Evolutionary conservation across 2,888 invertebrate species (phyloP).

Genomic region (Parnassius smintheus): DNA sequence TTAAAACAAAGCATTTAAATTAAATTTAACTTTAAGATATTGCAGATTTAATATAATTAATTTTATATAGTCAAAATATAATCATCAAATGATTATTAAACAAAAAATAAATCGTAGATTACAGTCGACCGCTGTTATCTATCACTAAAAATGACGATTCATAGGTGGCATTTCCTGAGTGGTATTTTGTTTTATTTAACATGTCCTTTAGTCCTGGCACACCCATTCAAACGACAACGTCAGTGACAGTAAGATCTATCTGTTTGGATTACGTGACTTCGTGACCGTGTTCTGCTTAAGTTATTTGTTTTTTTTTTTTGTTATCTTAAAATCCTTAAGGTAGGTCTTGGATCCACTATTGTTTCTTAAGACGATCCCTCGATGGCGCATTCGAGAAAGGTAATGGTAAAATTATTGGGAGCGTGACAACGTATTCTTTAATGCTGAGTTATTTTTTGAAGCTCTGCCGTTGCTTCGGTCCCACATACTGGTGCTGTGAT

Average conservation of each 20-base stretch:
- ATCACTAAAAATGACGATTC: slow-evolving; percentile 38
- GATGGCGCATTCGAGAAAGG: slow-evolving; percentile 17
- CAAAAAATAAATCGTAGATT: not conserved
- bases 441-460: slow-evolving; percentile 27
- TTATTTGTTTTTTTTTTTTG: slow-evolving; percentile 49
- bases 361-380: slow-evolving; percentile 34
- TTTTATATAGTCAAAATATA: no score
- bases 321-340: slow-evolving; percentile 48
- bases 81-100: no score
- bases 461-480: not conserved
- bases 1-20: no score
- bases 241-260: slow-evolving; percentile 58
- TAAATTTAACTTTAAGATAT: no score
- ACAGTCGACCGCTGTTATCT: no score
- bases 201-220: slow-evolving; percentile 29
- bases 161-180: slow-evolving; percentile 33
- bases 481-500: not conserved
- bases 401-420: slow-evolving; percentile 25
- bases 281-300: slow-evolving; percentile 49
- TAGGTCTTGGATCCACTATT: slow-evolving; percentile 41
- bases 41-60: no score
- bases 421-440: slow-evolving; percentile 33
- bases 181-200: slow-evolving; percentile 34
- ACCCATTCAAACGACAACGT: slow-evolving; percentile 43
- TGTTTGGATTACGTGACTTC: slow-evolving; percentile 66